Base-by-base conservation (phyloP, 2,888 invertebrate genomes). In the Chymomyza procnemis region DNA sequence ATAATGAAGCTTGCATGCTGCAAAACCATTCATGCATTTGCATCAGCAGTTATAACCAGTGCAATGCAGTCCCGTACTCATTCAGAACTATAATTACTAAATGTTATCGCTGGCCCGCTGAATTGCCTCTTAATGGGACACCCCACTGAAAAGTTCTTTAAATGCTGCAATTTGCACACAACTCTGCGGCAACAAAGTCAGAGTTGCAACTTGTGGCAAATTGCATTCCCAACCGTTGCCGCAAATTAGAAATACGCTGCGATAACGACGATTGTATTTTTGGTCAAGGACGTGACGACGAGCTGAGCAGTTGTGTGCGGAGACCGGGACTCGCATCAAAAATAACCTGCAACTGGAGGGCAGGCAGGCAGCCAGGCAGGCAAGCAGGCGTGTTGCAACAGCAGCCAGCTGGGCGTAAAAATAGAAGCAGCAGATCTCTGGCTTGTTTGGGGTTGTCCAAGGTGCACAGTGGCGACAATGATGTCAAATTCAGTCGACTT, bases 381-480 rank as follows among this genome's bases (percentile, higher is more conserved):
- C n/a, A n/a, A 22, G 56, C 54, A 41, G 34, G 34, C 34, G 34
- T 41, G 12, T 41, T 41, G 34, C 54, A 14, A 21, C 54, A n/a
- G n/a, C n/a, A n/a, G n/a, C n/a, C n/a, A n/a, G n/a, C 54, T 54
- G 18, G 14, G 9, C 18, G 54, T 54, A 54, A 30, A 56, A 56
- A 56, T 56, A 56, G 56, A 56, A 47, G 54, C 6, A 21, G 26
- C 26, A 26, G 26, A 3, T 4, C 12, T 9, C 34, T 12, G n/a
- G n/a, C n/a, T n/a, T n/a, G n/a, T n/a, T n/a, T n/a, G 12, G 34
- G 34, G 12, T 41, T 41, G 34, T 41, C 34, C 12, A 41, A 50
- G 21, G 21, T 34, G 30, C 59, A 63, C 61, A 62, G 72, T 69
- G 75, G 75, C 78, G 78, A 73, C 76, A 78, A 75, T 74, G 76